Conservation (phyloP, 2,797 vertebrate species). For the Lepilemur septentrionalis region DNA sequence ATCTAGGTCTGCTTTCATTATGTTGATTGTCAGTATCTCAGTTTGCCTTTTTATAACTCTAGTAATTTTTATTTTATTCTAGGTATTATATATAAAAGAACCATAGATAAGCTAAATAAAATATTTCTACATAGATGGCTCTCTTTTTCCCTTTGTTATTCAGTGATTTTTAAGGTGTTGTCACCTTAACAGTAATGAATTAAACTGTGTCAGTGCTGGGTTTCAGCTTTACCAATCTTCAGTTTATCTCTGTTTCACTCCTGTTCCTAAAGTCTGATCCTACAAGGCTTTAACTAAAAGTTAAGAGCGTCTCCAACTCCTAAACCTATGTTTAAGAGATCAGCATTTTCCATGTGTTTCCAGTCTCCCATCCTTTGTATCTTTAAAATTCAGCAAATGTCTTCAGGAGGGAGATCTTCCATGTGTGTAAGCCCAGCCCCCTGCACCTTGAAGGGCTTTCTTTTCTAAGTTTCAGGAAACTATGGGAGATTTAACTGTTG, state of each 20-base stretch:
- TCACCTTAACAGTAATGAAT: not conserved
- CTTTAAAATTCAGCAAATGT: not conserved
- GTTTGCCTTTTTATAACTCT: not conserved
- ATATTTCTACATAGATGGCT: not conserved
- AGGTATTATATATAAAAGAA: not conserved
- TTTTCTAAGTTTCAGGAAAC: not conserved
- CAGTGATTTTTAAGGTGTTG: not conserved
- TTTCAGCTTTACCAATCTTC: not conserved
- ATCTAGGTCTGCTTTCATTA: not conserved
- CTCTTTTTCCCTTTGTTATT: not conserved
- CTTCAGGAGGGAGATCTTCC: not conserved
- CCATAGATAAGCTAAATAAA: not conserved
- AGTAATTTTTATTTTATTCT: not conserved
- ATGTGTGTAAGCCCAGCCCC: not conserved
- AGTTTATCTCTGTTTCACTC: not conserved
- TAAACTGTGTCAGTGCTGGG: not conserved
- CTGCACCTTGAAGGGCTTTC: not conserved
- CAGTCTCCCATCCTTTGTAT: not conserved
- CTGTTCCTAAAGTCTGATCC: not conserved
- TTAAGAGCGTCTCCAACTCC: not conserved
- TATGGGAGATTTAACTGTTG: not conserved
- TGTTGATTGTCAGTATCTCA: not conserved
- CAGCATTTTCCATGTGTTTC: not conserved
- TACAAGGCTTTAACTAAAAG: not conserved
- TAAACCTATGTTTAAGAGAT: not conserved